These are phyloP conservation scores for Falco punctatus DNA, from an alignment of 2,113 vertebrate species.

Conservation along the genomic window DNA sequence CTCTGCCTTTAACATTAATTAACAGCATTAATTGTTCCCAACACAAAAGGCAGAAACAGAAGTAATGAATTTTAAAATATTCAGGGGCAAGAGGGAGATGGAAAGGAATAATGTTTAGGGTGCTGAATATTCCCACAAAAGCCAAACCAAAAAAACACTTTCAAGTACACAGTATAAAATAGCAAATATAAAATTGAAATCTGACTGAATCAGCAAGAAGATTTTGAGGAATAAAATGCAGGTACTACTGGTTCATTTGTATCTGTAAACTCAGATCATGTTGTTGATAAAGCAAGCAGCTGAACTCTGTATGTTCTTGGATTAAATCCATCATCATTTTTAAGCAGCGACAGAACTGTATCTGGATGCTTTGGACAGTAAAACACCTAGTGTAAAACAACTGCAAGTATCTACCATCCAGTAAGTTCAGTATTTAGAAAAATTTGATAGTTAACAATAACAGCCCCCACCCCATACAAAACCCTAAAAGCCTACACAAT, in stretches of 20 bases:
- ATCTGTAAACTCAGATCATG: not conserved
- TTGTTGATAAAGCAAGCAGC: not conserved
- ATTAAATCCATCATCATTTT: not conserved
- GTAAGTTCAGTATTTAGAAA: not conserved
- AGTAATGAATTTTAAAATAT: not conserved
- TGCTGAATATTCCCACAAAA: not conserved
- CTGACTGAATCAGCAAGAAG: not conserved
- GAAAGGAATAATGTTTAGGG: not conserved
- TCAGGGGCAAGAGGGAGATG: not conserved
- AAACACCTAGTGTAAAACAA: not conserved
- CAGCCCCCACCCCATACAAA: not conserved
- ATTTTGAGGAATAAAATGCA: not conserved
- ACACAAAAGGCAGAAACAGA: not conserved
- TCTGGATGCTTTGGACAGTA: not conserved
- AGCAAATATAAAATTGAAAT: not conserved
- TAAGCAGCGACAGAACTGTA: not conserved
- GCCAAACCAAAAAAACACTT: not conserved
- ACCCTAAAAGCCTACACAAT: not conserved
- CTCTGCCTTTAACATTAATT: not conserved
- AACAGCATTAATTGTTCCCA: not conserved
- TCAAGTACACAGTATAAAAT: not conserved
- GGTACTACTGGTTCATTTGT: not conserved
- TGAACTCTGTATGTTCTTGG: not conserved
- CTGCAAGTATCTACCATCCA: not conserved
- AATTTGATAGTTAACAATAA: not conserved